Evolutionary conservation across 2,113 vertebrate genomes (phyloP).

Genomic region (Hydrolagus affinis): DNA sequence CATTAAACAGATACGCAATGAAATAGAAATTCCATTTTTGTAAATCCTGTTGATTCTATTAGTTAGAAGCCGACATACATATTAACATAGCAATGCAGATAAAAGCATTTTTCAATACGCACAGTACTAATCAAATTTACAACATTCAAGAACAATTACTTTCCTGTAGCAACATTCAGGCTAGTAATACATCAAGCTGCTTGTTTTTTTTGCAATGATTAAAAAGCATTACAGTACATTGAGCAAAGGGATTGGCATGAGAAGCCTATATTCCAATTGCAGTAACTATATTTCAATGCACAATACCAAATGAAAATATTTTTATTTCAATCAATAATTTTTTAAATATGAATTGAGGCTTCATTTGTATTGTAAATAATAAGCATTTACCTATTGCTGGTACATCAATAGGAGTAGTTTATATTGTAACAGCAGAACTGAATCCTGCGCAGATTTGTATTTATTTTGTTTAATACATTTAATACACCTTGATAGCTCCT

Average conservation of each 20-base stretch:
- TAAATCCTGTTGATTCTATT: conserved; percentile 13
- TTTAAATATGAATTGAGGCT: conserved; percentile 9
- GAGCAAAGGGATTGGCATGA: not conserved
- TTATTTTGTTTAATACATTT: conserved; percentile 1
- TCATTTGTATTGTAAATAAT: conserved; percentile 23
- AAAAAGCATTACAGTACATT: not conserved
- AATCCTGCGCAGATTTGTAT: not conserved
- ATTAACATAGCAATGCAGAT: not conserved
- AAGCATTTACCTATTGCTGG: not conserved
- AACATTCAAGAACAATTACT: conserved; percentile 10
- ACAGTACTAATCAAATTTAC: conserved; percentile 28
- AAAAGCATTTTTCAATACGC: conserved; percentile 10
- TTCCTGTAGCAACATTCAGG: not conserved
- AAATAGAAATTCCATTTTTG: not conserved
- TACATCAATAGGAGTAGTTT: not conserved
- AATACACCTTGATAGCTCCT: not conserved
- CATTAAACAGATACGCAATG: not conserved
- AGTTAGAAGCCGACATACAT: not conserved
- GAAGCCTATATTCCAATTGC: not conserved
- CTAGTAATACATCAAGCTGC: not conserved
- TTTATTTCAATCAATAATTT: not conserved
- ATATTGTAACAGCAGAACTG: not conserved
- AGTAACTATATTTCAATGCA: not conserved
- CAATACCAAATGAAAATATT: not conserved
- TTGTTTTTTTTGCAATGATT: not conserved